A percentile compares a stretch with the other conserved stretches of the same genome.
These are phyloP conservation scores for Hippocampus zosterae DNA, from an alignment of 2,113 vertebrate species.

Conservation along the genomic window DNA sequence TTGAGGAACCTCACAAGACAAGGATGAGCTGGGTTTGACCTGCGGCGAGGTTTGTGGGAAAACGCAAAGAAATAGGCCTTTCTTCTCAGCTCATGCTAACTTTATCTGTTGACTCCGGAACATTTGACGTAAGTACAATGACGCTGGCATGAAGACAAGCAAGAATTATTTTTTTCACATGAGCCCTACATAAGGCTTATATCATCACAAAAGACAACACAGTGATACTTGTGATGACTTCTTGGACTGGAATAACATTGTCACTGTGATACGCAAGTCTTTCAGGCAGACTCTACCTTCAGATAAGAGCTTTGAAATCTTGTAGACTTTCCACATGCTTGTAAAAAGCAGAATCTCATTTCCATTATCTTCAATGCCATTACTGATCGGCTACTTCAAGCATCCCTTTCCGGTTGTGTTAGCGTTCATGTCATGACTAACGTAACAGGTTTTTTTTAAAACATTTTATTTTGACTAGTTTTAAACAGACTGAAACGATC, in stretches of 20 bases:
- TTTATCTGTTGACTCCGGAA: constrained; percentile 30
- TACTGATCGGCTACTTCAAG: neutral
- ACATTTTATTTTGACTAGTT: neutral
- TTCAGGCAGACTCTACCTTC: neutral
- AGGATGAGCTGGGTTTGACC: constrained; percentile 11
- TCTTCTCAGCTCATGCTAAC: constrained; percentile 20
- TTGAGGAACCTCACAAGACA: constrained; percentile 50
- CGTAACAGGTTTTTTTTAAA: too few species aligned
- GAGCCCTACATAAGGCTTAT: neutral
- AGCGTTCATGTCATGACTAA: neutral
- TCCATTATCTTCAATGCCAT: neutral
- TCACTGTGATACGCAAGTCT: neutral
- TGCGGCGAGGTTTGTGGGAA: constrained; percentile 28
- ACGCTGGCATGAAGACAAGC: neutral
- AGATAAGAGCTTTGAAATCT: neutral
- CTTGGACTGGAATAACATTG: neutral
- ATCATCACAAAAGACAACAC: neutral
- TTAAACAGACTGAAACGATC: neutral
- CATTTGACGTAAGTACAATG: neutral
- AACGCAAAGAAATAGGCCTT: constrained; percentile 31
- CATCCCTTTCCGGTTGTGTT: neutral
- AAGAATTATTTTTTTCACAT: neutral
- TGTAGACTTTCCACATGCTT: neutral
- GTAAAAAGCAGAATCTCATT: neutral
- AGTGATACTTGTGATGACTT: neutral